Conservation (phyloP, 2,888 invertebrate genomes). For the Apodemia mormo region DNA sequence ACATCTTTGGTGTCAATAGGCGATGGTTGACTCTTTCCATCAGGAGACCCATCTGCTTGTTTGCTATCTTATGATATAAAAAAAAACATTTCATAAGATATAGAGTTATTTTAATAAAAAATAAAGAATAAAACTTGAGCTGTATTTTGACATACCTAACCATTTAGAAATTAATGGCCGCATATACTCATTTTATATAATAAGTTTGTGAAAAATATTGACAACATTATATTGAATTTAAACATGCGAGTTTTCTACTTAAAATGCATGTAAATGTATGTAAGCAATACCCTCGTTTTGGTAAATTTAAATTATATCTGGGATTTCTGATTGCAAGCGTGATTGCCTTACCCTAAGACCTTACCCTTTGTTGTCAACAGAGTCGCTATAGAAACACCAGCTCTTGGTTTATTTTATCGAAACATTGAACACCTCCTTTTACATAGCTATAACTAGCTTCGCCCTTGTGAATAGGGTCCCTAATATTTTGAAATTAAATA, state of each 20-base stretch:
- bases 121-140: no score
- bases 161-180: no score
- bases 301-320: not conserved
- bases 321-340: not conserved
- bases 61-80: no score
- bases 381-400: conserved; percentile 38
- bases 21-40: no score
- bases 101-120: no score
- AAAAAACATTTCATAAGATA: no score
- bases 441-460: not conserved
- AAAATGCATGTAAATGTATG: not conserved
- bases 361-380: conserved; percentile 48
- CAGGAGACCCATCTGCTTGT: no score
- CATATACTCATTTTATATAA: no score
- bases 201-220: not conserved
- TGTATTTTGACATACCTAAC: no score
- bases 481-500: not conserved
- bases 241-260: not conserved
- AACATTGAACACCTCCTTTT: not conserved
- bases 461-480: not conserved
- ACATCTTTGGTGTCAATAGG: no score
- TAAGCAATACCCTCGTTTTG: not conserved
- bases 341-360: conserved; percentile 21
- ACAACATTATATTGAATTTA: not conserved
- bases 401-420: not conserved